Base-by-base conservation (phyloP, 2,113 vertebrate genomes). In the Corynorhinus townsendii region DNA sequence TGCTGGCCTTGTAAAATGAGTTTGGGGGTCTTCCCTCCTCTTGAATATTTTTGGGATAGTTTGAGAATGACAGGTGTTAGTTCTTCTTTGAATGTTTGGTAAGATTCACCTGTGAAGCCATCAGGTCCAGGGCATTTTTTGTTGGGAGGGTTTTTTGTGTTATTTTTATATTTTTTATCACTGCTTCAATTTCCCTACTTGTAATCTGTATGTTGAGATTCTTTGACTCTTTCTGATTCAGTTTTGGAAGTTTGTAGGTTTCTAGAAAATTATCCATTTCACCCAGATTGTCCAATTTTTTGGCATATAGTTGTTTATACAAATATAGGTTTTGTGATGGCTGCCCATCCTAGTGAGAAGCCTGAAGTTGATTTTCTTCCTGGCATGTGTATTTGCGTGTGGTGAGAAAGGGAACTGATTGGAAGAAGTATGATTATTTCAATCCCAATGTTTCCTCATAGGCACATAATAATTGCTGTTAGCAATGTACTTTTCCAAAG, bases 401-500 rank as follows among this genome's bases (percentile, higher is more conserved):
- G 1, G 4, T 7, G 9, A 76, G 11, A 26, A 1, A n/a, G 5
- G 19, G 5, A 15, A 17, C 19, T 40, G 5, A 75, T 9, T 33
- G 16, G 38, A 45, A 40, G 11, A 79, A 26, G 15, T 26, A 16
- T 28, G 62, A 89, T 66, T 77, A 86, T 56, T 84, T 17, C 9
- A 71, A 64, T 26, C 11, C 22, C 24, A 35, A 0, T 47, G 33
- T 35, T 79, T 85, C 56, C 64, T 93, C 33, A 56, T 7, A 54
- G 64, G n/a, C 17, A 71, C 8, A 59, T 33, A 87, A n/a, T 83
- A 91, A 83, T 15, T 59, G 75, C 59, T 75, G 33, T 90, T n/a
- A 87, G 22, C 14, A 68, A 40, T 82, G 76, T 71, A 56, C 49
- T 92, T 93, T 91, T 40, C 72, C 5, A 83, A 96, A 92, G 56